Evolutionary conservation across 2,797 vertebrate genomes (phyloP), one percentile per base, ranked within the genome.

Genomic region (Scolopax rusticola): DNA sequence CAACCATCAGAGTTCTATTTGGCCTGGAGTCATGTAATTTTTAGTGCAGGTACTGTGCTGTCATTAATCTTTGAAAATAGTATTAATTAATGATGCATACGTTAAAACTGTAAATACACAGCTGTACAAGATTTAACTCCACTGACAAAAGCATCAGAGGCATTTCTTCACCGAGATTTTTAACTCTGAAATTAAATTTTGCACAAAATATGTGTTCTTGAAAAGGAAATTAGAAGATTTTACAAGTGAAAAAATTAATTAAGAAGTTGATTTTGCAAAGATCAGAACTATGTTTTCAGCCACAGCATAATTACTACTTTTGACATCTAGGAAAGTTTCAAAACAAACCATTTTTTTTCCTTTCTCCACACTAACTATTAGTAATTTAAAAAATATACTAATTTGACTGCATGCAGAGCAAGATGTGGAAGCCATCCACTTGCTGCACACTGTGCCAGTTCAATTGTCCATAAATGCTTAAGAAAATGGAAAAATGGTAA

Each of bases 401-500:
- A 88, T 86, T 32, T 63, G 85, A 91, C n/a, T 80, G 50, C 41
- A 54, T 33, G 43, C 57, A 87, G 33, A 87, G 68, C 64, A 80
- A 75, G 48, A 93, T 48, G 67, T 41, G 87, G 85, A 93, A 89
- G 75, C 59, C 20, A 43, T 45, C 76, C 28, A 79, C 93, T 86
- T 94, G n/a, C 59, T 69, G 43, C 83, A 94, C 59, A 70, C 51
- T 69, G 57, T 81, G 54, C 60, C 89, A 91, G 76, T 67, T 95
- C 83, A 91, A 27, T 82, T 91, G 89, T 38, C 85, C 84, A 91
- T 69, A 92, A 94, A 86, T 67, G 65, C 36, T 84, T 84, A 91
- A 70, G 85, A 91, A 95, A 94, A 95, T 60, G 59, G 83, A 60
- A 93, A 93, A 93, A 92, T 16, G 50, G 48, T 76, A 93, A 86